Conservation (phyloP, 2,888 invertebrate species). For the Noctua janthina region DNA sequence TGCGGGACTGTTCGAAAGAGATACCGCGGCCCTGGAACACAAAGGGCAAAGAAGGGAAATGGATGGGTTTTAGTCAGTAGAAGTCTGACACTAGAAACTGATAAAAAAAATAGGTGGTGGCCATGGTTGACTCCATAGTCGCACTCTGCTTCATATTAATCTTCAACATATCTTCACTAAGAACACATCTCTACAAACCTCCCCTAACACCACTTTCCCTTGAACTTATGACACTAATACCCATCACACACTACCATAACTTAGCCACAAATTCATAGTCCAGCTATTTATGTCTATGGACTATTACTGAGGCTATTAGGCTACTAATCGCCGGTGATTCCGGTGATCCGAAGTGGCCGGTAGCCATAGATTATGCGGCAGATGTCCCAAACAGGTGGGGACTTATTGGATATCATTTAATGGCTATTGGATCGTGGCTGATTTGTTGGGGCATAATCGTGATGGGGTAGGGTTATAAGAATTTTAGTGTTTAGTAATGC, state of each 20-base stretch:
- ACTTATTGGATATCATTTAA: conserved; percentile 61
- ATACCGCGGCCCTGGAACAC: too few species aligned
- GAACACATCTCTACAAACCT: background rate
- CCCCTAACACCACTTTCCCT: background rate
- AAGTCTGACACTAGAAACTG: too few species aligned
- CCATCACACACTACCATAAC: conserved; percentile 56
- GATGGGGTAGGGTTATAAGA: background rate
- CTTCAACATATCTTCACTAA: background rate
- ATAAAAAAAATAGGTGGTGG: too few species aligned
- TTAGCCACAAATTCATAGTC: conserved; percentile 74
- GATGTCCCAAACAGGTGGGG: conserved; percentile 66
- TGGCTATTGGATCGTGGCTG: conserved; percentile 53
- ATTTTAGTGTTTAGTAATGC: background rate
- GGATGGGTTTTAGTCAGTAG: too few species aligned
- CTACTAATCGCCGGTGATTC: conserved; percentile 75
- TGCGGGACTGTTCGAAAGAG: too few species aligned
- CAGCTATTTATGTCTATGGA: conserved; percentile 71
- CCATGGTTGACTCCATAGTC: background rate
- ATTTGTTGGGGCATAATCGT: conserved; percentile 47
- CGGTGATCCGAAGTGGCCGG: conserved; percentile 68
- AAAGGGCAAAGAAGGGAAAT: too few species aligned
- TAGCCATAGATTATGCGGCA: conserved; percentile 65
- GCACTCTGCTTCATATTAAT: background rate
- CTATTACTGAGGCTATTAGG: conserved; percentile 77
- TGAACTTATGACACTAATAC: conserved; percentile 30